Evolutionary conservation across 2,888 invertebrate species (phyloP), one percentile per base, ranked within the genome.

Genomic region (Cantharis rustica): DNA sequence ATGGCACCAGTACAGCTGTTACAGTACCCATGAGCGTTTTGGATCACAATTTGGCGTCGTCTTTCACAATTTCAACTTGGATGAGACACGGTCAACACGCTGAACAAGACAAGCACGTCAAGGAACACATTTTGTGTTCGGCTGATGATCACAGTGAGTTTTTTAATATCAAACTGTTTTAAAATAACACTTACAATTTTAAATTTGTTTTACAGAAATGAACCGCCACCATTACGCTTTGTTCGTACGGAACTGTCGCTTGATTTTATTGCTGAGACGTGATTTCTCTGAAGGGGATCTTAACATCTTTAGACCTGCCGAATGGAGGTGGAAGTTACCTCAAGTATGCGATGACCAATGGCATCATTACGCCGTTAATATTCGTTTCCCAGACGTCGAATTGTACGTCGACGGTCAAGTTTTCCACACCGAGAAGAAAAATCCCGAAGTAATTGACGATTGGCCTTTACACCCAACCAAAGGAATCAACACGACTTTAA

Each of bases 141-240:
- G 97, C 98, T 23, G 99, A 99, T 88, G 98, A 98, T 86, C 98
- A 98, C 87, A 97, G 98, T 97, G 85, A 92, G 95, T 91, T 61
- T 70, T 61, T 11, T 13, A 1, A n/a, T 10, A 2, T 26, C 16
- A 11, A 0, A 0, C 31, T 31, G 13, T 4, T 31, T 13, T 11
- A 13, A 31, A 31, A 31, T 13, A 13, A 23, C 9, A 23, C 9
- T 20, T 7, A 5, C 20, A 20, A 20, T 20, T 20, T 27, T 27
- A 11, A 11, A 31, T 61, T 26, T 72, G 75, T 79, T 78, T 88
- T 89, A 1, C 90, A 97, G 97, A 97, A 90, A 98, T 98, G 98
- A 99, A 98, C 90, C 94, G 99, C 3, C 99, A 99, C 89, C 99
- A 99, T 90, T 98, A 98, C 90, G 97, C 98, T 1, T 89, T 98